Evolutionary conservation across 2,888 invertebrate species (phyloP).

Genomic region (Sinhomidia bicolor): DNA sequence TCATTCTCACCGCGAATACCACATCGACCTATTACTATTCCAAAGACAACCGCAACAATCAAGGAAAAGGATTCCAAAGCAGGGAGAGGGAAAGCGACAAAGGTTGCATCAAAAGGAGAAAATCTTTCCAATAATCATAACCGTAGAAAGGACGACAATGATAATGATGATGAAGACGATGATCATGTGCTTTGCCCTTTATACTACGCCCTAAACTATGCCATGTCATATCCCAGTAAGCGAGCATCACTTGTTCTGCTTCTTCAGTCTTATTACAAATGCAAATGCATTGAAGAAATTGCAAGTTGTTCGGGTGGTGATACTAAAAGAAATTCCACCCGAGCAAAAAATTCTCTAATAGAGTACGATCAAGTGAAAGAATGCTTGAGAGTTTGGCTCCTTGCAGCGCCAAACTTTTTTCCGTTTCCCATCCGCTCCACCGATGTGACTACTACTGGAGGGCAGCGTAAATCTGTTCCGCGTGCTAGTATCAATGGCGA

Average conservation of each 20-base stretch:
- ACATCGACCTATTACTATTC: slow-evolving; percentile 11
- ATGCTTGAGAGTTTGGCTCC: background rate
- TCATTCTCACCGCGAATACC: slow-evolving; percentile 3
- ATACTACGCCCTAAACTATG: slow-evolving; percentile 60
- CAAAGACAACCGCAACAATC: slow-evolving; percentile 32
- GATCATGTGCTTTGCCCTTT: slow-evolving; percentile 71
- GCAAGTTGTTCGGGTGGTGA: slow-evolving; percentile 29
- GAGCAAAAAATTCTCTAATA: background rate
- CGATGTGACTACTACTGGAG: background rate
- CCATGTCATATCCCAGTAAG: slow-evolving; percentile 45
- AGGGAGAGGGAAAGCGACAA: background rate
- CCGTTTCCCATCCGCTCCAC: background rate
- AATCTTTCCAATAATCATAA: slow-evolving; percentile 43
- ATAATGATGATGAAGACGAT: slow-evolving; percentile 11
- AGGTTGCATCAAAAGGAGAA: slow-evolving; percentile 23
- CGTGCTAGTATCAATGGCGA: background rate
- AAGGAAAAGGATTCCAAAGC: background rate
- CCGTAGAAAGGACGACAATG: slow-evolving; percentile 21
- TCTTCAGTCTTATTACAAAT: slow-evolving; percentile 65
- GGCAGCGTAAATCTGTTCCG: slow-evolving; percentile 7
- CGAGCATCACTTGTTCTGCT: slow-evolving; percentile 52
- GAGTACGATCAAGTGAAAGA: slow-evolving; percentile 24
- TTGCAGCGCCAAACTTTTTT: background rate
- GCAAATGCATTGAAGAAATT: slow-evolving; percentile 66
- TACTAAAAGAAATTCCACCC: background rate